Percentiles rank a stretch among this genome's conserved stretches.
phyloP scores from a whole-genome alignment of 1,140 invertebrate species.

The Macrocentrus cingulum region DNA sequence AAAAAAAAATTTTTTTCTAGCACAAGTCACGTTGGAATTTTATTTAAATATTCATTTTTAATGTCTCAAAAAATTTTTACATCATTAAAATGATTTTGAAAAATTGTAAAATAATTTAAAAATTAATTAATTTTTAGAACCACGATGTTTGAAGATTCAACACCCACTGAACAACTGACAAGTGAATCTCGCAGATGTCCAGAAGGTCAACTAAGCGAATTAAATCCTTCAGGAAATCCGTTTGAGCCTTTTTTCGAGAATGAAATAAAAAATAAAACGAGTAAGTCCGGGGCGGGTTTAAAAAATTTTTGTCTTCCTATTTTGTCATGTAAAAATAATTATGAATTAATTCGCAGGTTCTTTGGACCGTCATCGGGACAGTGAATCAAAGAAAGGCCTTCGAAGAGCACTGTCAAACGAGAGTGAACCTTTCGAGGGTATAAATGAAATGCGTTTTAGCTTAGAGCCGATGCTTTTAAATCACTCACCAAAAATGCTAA shows the following conservation, averaged over 20 bases:
- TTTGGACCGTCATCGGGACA: slow-evolving; percentile 13
- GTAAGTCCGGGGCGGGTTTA: not conserved
- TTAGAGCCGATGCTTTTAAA: slow-evolving; percentile 24
- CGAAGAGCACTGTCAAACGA: slow-evolving; percentile 43
- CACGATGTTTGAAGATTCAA: too few relatives aligned
- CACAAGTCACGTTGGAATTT: too few relatives aligned
- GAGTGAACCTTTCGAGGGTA: slow-evolving; percentile 45
- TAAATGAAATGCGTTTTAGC: slow-evolving; percentile 40
- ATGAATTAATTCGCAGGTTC: slow-evolving; percentile 14
- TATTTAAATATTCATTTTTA: too few relatives aligned
- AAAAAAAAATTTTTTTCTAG: too few relatives aligned
- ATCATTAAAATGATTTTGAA: too few relatives aligned
- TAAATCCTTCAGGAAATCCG: too few relatives aligned
- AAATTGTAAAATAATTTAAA: too few relatives aligned
- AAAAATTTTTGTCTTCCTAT: too few relatives aligned
- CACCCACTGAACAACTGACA: too few relatives aligned
- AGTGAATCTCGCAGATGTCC: not conserved
- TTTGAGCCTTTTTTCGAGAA: not conserved
- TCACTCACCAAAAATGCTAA: slow-evolving; percentile 34
- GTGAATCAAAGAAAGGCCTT: slow-evolving; percentile 18
- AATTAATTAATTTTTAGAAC: too few relatives aligned
- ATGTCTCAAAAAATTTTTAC: too few relatives aligned
- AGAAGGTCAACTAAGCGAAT: not conserved
- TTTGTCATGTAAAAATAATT: not conserved
- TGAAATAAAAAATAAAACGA: not conserved